A percentile compares a stretch with the other conserved stretches of the same genome.
Conservation (phyloP, 2,113 vertebrate species). For the Ochotona princeps region DNA sequence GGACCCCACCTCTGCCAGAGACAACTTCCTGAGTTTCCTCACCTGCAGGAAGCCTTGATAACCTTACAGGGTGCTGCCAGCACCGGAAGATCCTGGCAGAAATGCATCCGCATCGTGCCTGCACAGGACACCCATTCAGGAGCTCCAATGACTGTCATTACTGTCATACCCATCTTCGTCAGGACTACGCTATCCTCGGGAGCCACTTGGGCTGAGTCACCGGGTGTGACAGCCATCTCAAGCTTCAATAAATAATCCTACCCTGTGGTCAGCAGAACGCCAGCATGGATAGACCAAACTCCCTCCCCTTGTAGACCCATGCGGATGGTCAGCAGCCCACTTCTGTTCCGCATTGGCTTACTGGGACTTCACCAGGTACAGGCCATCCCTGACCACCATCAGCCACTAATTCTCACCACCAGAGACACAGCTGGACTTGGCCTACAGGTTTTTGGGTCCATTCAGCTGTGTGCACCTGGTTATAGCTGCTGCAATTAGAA, state of each 20-base stretch:
- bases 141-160: neutral
- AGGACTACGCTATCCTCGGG: neutral
- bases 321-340: neutral
- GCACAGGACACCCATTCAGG: neutral
- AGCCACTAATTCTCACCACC: slow-evolving; percentile 1
- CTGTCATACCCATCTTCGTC: neutral
- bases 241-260: slow-evolving; percentile 10
- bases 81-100: neutral
- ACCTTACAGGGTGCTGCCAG: neutral
- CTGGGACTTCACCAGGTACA: neutral
- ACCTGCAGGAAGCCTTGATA: slow-evolving; percentile 41
- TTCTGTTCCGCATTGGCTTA: neutral
- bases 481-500: neutral
- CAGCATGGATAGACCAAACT: neutral
- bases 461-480: neutral
- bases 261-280: slow-evolving; percentile 38
- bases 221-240: neutral
- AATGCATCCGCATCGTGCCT: neutral
- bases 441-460: neutral
- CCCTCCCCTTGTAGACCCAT: neutral
- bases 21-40: slow-evolving; percentile 34
- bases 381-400: neutral
- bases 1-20: neutral
- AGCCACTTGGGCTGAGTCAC: slow-evolving; percentile 33
- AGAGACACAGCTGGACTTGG: neutral